These are phyloP conservation scores for Cactoblastis cactorum DNA, from an alignment of 2,888 invertebrate genomes.

Conservation along the genomic window DNA sequence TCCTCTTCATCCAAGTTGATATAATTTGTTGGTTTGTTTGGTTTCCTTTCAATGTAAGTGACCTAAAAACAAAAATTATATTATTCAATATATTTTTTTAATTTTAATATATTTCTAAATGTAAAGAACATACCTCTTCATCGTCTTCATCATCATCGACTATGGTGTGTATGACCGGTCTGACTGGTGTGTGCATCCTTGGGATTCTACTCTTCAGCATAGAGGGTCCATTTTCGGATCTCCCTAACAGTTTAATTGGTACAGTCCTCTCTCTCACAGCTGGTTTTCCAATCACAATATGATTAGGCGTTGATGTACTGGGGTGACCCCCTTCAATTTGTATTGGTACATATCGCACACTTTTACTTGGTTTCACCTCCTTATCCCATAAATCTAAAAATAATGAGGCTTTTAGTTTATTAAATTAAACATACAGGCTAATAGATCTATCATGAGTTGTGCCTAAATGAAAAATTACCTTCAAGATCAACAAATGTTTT, in stretches of 20 bases:
- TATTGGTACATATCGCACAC: slow-evolving; percentile 65
- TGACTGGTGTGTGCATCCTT: slow-evolving; percentile 50
- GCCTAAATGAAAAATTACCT: too few species aligned
- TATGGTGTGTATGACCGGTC: slow-evolving; percentile 48
- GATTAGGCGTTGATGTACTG: slow-evolving; percentile 69
- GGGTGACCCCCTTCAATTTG: slow-evolving; percentile 56
- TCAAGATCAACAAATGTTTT: too few species aligned
- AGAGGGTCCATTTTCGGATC: slow-evolving; percentile 42
- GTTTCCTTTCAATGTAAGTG: slow-evolving; percentile 50
- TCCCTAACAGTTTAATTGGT: slow-evolving; percentile 48
- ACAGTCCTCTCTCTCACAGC: slow-evolving; percentile 36
- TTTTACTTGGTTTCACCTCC: slow-evolving; percentile 39
- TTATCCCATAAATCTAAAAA: slow-evolving; percentile 45
- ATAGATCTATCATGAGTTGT: too few species aligned
- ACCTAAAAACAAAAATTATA: slow-evolving; percentile 47
- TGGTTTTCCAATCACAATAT: slow-evolving; percentile 28
- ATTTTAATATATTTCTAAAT: too few species aligned
- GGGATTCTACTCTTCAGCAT: slow-evolving; percentile 42
- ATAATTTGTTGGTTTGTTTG: slow-evolving; percentile 49
- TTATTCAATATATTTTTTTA: too few species aligned
- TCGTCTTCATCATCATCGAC: slow-evolving; percentile 53
- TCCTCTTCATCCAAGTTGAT: slow-evolving; percentile 54
- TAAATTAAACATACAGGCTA: too few species aligned
- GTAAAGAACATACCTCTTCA: slow-evolving; percentile 46
- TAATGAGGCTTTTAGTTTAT: neutral